Base-by-base conservation (phyloP, 1,140 invertebrate species). In the Augochlora pura region DNA sequence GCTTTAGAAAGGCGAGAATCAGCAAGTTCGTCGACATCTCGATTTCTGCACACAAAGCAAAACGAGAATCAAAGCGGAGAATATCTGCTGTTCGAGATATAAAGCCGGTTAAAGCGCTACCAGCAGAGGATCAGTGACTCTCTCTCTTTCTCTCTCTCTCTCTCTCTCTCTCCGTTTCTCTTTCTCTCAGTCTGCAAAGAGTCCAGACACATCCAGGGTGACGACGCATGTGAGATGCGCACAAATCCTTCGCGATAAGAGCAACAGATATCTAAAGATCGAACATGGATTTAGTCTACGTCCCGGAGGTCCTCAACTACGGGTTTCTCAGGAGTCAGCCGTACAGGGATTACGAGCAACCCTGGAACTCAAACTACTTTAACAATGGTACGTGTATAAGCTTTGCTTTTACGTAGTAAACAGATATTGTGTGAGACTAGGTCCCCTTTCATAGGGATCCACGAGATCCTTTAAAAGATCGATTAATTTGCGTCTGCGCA, bases 331-430 rank as follows among this genome's bases (percentile, higher is more conserved):
- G 94, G 59, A 88, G 81, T 42, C 86, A 90, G 18, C 91, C 93
- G 42, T 94, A 94, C 80, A 88, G 93, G 18, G 94, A 94, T 65
- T 94, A 93, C 86, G 94, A 94, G 67, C 90, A 91, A 52, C 90
- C 91, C 4, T 93, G 92, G 92, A 93, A 92, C 80, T 83, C 76
- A 72, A 86, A 92, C 72, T 92, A 92, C 46, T 92, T 90, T 63
- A 87, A 88, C 67, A 76, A 86, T 70, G 90, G 92, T 92, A 79
- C 57, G 86, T 84, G 23, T n/a, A 4, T 52, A 10, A 21, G 38
- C 8, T 7, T 57, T 46, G 49, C 16, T 52, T 52, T 1, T 18
- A 4, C 3, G 21, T 57, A 16, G 7, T 27, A 70, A 52, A 52
- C 21, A 18, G 39, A 39, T 77, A 12, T 57, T n/a, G n/a, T 21